phyloP scores from a whole-genome alignment of 2,797 vertebrate species.

The Oreochromis grahami region DNA sequence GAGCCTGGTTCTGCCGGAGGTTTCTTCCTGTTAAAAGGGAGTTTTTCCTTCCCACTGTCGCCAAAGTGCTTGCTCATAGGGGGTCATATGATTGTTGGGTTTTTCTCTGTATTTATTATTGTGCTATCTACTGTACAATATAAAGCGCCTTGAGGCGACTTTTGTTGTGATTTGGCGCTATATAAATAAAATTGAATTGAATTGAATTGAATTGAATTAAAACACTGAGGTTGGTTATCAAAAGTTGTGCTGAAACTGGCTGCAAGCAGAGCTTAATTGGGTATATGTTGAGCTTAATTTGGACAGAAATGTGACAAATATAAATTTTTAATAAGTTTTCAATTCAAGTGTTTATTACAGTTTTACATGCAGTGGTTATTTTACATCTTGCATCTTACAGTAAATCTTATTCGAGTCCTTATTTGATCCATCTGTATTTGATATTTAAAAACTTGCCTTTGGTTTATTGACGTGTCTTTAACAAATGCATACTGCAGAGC shows the following conservation, averaged over 20 bases:
- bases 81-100: no score
- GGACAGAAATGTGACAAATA: not conserved
- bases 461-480: not conserved
- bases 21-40: no score
- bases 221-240: not conserved
- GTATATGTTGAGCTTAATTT: not conserved
- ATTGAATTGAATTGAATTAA: no score
- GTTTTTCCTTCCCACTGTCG: no score
- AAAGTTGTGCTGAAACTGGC: not conserved
- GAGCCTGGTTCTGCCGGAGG: no score
- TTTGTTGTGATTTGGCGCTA: no score
- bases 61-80: no score
- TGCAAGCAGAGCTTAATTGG: not conserved
- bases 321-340: not conserved
- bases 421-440: not conserved
- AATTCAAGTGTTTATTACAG: not conserved
- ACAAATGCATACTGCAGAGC: not conserved
- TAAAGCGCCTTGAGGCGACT: no score
- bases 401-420: not conserved
- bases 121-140: no score
- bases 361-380: not conserved
- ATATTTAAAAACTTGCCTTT: not conserved
- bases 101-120: no score
- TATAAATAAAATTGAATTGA: no score
- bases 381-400: not conserved